phyloP scores from a whole-genome alignment of 2,113 vertebrate species.

The Otus sunia region DNA sequence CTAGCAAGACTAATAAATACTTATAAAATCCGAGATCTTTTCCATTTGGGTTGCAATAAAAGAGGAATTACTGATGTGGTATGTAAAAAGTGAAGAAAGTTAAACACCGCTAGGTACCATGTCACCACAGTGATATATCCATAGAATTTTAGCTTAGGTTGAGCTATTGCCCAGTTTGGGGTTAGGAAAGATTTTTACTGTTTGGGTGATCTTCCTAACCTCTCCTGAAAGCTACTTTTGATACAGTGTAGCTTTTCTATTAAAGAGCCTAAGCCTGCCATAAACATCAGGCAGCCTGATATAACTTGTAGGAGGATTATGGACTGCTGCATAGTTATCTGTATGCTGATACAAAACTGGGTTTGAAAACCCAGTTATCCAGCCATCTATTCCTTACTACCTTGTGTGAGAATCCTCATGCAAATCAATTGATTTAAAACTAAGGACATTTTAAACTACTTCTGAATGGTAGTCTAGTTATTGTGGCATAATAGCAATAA shows the following conservation, averaged over 20 bases:
- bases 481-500: background rate
- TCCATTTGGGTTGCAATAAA: background rate
- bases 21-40: background rate
- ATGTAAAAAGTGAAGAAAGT: background rate
- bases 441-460: background rate
- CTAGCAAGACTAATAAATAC: background rate
- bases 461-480: background rate
- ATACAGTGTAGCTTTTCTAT: background rate
- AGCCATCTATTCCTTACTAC: background rate
- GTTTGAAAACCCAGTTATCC: background rate
- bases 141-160: background rate
- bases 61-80: background rate
- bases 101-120: background rate
- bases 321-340: background rate
- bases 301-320: background rate
- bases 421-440: background rate
- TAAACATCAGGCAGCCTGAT: background rate
- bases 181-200: background rate
- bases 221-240: background rate
- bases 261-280: background rate
- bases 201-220: background rate
- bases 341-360: background rate
- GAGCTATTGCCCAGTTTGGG: background rate
- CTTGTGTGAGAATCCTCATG: background rate
- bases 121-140: background rate